phyloP scores from a whole-genome alignment of 2,113 vertebrate species.

The Pterocles gutturalis region DNA sequence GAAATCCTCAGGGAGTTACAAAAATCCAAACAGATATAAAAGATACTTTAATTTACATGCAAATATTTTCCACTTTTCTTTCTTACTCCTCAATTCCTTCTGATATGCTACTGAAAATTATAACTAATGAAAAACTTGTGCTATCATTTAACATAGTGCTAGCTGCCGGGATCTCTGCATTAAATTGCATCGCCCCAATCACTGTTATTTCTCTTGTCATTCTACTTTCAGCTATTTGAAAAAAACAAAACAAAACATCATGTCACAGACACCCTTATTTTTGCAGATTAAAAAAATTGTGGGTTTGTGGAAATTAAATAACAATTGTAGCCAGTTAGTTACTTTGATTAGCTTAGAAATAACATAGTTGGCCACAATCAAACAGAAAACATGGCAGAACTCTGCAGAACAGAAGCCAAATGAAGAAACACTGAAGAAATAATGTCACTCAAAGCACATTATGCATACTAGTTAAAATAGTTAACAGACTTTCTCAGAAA shows the following conservation, averaged over 20 bases:
- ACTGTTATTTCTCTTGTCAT: slow-evolving; percentile 31
- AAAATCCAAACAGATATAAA: neutral
- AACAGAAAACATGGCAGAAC: slow-evolving; percentile 27
- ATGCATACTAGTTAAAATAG: slow-evolving; percentile 11
- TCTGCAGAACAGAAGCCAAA: slow-evolving; percentile 34
- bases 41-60: neutral
- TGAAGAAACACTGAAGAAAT: slow-evolving; percentile 16
- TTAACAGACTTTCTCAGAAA: slow-evolving; percentile 32
- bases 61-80: neutral
- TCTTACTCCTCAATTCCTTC: neutral
- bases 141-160: slow-evolving; percentile 20
- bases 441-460: neutral
- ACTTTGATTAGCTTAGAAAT: slow-evolving; percentile 32
- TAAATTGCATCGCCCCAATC: neutral
- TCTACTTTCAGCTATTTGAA: slow-evolving; percentile 4
- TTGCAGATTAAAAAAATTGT: neutral
- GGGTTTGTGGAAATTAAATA: slow-evolving; percentile 26
- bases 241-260: neutral
- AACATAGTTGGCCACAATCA: slow-evolving; percentile 12
- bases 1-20: neutral
- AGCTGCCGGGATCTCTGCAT: slow-evolving; percentile 12
- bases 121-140: slow-evolving; percentile 34
- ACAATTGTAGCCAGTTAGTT: slow-evolving; percentile 19
- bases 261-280: neutral
- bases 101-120: neutral